Base-by-base conservation (phyloP, 2,113 vertebrate species). In the Australoheros scitulus region DNA sequence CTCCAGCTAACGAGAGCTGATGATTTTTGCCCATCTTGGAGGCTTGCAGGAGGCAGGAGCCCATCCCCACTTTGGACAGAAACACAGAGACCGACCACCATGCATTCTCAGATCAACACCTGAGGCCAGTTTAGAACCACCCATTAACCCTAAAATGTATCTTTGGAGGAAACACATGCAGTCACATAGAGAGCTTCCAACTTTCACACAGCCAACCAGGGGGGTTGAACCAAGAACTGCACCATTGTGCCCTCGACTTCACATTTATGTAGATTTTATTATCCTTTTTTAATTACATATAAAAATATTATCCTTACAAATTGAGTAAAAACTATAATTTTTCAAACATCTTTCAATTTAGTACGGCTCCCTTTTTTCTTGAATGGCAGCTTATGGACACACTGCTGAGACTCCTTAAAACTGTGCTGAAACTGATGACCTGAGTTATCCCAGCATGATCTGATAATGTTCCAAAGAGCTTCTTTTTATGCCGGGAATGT, bases 1-100 rank as follows among this genome's bases (percentile, higher is more conserved):
- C 70, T 77, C 64, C 34, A 17, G 59, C 81, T 79, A 77, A 65
- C 63, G 63, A 76, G n/a, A 63, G 36, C 9, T 29, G 57, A 70
- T 70, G 2, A 43, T 22, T 61, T 38, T 15, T n/a, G 7, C 32
- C 61, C 32, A 63, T 11, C 61, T 38, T 63, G 61, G 18, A 38
- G 61, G 20, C n/a, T 38, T 63, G 34, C 61, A 5, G 3, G 36
- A 36, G 1, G 20, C 1, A n/a, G 22, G 9, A 36, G 36, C 36
- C 36, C 36, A 36, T 36, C 36, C 8, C 36, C 11, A 5, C 47
- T 47, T 68, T n/a, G 11, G 14, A 18, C 64, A 68, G 43, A 65
- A 43, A 24, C 38, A 47, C 63, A 26, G 1, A 1, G 17, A 24
- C 38, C 43, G 52, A 10, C 7, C 9, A 55, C 52, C 52, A 6